These are phyloP conservation scores for Scaptomyza graminum DNA, from an alignment of 1,140 invertebrate species.

Conservation along the genomic window DNA sequence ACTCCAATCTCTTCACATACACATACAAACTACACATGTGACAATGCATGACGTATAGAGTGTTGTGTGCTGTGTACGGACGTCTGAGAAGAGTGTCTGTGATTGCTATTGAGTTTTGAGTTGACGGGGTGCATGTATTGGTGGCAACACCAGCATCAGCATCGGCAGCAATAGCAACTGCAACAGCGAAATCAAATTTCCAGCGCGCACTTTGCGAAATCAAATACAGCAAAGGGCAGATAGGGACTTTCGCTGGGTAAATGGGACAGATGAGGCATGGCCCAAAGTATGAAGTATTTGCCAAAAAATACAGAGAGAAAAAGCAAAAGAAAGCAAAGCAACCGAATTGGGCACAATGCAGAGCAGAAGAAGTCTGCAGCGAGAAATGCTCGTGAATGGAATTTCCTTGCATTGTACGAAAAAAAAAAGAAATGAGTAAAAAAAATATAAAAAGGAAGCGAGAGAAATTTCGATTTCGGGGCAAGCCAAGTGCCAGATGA, in stretches of 20 bases:
- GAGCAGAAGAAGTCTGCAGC: slow-evolving; percentile 39
- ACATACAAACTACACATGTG: slow-evolving; percentile 16
- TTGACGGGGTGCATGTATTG: slow-evolving; percentile 55
- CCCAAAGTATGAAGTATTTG: slow-evolving; percentile 71
- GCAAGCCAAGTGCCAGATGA: slow-evolving; percentile 71
- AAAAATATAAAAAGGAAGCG: not conserved
- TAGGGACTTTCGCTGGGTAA: not conserved
- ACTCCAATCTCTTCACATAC: slow-evolving; percentile 10
- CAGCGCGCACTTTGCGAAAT: slow-evolving; percentile 76
- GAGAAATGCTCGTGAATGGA: slow-evolving; percentile 58
- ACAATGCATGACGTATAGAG: slow-evolving; percentile 49
- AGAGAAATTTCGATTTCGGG: slow-evolving; percentile 47
- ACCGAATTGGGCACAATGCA: slow-evolving; percentile 58
- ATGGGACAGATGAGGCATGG: slow-evolving; percentile 6
- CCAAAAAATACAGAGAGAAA: slow-evolving; percentile 65
- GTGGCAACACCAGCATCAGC: slow-evolving; percentile 34
- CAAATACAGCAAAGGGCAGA: slow-evolving; percentile 57
- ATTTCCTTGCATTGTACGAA: slow-evolving; percentile 76
- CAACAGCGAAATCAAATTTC: slow-evolving; percentile 68
- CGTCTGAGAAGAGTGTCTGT: slow-evolving; percentile 50
- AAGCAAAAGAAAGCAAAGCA: slow-evolving; percentile 1
- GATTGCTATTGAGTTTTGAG: slow-evolving; percentile 60
- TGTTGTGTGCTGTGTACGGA: slow-evolving; percentile 28
- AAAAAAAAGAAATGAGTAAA: slow-evolving; percentile 27
- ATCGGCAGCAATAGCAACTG: slow-evolving; percentile 27